A percentile compares a stretch with the other conserved stretches of the same genome.
Conservation (phyloP, 2,888 invertebrate genomes). For the Melipona bicolor region DNA sequence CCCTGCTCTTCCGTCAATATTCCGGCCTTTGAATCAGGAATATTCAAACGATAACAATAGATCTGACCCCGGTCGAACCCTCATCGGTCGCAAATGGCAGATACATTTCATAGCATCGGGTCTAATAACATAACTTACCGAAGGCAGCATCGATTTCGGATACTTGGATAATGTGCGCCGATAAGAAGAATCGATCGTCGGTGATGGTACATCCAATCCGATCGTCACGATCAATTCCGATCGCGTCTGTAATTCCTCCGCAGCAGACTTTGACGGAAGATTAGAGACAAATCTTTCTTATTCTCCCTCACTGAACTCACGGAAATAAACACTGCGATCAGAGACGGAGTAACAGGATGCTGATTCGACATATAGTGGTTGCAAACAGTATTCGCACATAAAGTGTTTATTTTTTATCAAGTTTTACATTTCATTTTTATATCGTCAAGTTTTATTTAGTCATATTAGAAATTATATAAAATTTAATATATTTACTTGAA, state of each 20-base stretch:
- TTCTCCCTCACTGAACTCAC: slow-evolving; percentile 44
- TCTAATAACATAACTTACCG: slow-evolving; percentile 32
- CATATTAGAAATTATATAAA: no score
- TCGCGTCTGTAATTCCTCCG: slow-evolving; percentile 52
- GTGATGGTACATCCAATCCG: slow-evolving; percentile 16
- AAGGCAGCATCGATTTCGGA: slow-evolving; percentile 32
- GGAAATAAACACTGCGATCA: not conserved
- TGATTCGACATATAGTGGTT: not conserved
- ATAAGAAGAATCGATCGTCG: slow-evolving; percentile 48
- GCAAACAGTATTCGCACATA: no score
- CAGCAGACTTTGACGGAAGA: slow-evolving; percentile 54
- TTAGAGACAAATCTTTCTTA: slow-evolving; percentile 43
- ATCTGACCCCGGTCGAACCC: not conserved
- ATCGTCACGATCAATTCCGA: slow-evolving; percentile 15
- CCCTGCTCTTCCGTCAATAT: not conserved
- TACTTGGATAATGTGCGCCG: slow-evolving; percentile 40
- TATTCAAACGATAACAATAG: slow-evolving; percentile 27
- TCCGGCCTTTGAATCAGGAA: not conserved
- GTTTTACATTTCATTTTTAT: no score
- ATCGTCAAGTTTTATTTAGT: no score
- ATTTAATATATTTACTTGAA: no score
- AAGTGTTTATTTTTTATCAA: no score
- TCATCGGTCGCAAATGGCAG: slow-evolving; percentile 10
- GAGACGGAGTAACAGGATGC: not conserved
- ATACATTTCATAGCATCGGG: slow-evolving; percentile 24